phyloP scores from a whole-genome alignment of 1,140 invertebrate genomes.

The Philopotamus ludificatus region DNA sequence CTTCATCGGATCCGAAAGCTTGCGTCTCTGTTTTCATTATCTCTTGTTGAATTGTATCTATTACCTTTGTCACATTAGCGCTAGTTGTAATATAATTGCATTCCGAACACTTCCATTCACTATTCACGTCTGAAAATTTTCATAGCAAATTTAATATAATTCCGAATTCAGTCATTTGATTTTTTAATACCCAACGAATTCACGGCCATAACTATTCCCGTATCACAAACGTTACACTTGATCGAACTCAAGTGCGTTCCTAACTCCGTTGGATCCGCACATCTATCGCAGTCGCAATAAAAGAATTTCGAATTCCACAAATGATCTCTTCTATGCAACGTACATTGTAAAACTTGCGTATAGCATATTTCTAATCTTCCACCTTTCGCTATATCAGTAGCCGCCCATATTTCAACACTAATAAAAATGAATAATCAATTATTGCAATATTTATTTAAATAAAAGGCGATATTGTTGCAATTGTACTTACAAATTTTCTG shows the following conservation, averaged over 20 bases:
- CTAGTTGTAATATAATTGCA: constrained; percentile 65
- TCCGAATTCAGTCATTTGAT: neutral
- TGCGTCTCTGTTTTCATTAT: constrained; percentile 55
- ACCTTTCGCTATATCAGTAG: constrained; percentile 62
- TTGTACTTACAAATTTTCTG: constrained; percentile 35
- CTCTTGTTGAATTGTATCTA: constrained; percentile 63
- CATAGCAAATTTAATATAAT: neutral
- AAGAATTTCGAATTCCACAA: constrained; percentile 77
- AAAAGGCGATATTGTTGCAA: neutral
- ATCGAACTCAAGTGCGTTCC: constrained; percentile 73
- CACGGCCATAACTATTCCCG: constrained; percentile 64
- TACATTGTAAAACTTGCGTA: constrained; percentile 75
- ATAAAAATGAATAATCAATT: constrained; percentile 34
- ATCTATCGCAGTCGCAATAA: constrained; percentile 69
- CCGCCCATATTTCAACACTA: constrained; percentile 69
- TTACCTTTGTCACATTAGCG: constrained; percentile 59
- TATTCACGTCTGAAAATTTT: constrained; percentile 11
- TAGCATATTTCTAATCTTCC: constrained; percentile 71
- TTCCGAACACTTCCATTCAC: constrained; percentile 68
- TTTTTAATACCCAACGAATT: constrained; percentile 61
- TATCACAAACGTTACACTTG: constrained; percentile 73
- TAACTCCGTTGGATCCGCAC: constrained; percentile 72
- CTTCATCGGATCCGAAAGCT: constrained; percentile 46
- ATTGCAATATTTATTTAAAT: neutral
- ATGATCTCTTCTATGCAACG: constrained; percentile 66